Evolutionary conservation across 2,797 vertebrate species (phyloP), one percentile per base, ranked within the genome.

Genomic region (Hoplostethus mediterraneus): DNA sequence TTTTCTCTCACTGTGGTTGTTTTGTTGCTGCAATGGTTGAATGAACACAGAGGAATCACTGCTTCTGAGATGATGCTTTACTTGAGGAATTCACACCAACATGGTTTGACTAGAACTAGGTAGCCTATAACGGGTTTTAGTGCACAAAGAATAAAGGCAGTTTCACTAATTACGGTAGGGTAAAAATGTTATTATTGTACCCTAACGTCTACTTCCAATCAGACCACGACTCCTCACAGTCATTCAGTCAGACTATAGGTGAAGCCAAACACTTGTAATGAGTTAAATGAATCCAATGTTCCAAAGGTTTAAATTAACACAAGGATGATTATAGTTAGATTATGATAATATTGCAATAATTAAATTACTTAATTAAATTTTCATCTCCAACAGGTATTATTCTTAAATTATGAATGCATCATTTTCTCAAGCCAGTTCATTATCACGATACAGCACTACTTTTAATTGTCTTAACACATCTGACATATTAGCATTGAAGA

Each of bases 391-490:
- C 53, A 58, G 12, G 49, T 36, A 14, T 13, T 12, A 7, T 3
- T 4, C 17, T 58, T 76, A 47, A 79, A 76, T 83, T 72, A 80
- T 73, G 33, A 58, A 80, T 67, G 66, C 8, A 48, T 77, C 1
- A 51, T 65, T 67, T 67, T 48, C 61, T 67, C 17, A 21, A 10
- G 30, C 59, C 12, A 38, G 40, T 65, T 63, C 52, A 57, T 60
- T 55, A 80, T 51, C 3, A 2, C 33, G 59, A 67, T 58, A 55
- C 42, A 65, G 67, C 42, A 57, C 48, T 21, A 47, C 14, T 36
- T 44, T 65, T 75, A 74, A 79, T 84, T 79, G 57, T 58, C 75
- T 76, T 73, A 65, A 17, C 42, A 45, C 5, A 40, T 45, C 51
- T 65, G 51, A 12, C 21, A 31, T 36, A 47, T 61, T 72, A 63